Evolutionary conservation across 2,888 invertebrate genomes (phyloP), one percentile per base, ranked within the genome.

Genomic region (Trachelus tabidus): DNA sequence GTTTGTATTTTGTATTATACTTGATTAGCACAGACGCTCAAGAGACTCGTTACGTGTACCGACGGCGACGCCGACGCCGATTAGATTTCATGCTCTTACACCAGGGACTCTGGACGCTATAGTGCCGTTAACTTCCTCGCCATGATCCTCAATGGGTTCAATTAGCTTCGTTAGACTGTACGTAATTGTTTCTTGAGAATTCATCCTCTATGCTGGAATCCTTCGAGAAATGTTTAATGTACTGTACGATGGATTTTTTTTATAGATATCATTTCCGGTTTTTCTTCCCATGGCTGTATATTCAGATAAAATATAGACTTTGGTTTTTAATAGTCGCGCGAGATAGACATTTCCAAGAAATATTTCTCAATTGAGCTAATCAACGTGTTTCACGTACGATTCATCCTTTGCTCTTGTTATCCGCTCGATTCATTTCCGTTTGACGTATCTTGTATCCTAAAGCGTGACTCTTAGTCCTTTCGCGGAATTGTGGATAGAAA

Each of bases 101-200:
- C 56, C 56, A 56, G 56, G 56, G 56, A 56, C 56, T 23, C 56
- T 56, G 56, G 56, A 56, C 23, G 9, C 9, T 56, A 30, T 1
- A 71, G 71, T 71, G 71, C 71, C 71, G 34, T 40, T 40, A 34
- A 79, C 77, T 69, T 79, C 83, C 85, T 88, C 87, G 83, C 87
- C 88, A 87, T 87, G 88, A 90, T 89, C 89, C 88, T 88, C 86
- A 90, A 90, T 89, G 90, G 87, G 87, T 89, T 90, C 90, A 91
- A 91, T 91, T 90, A 91, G 84, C 87, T 86, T 88, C 86, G 87
- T 89, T 88, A 88, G 88, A 84, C 85, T 82, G 83, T 82, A 79
- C 75, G 83, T 88, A 90, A 90, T 91, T 91, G 89, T 90, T 91
- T 89, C 90, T 90, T 83, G 83, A 84, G 89, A 89, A 90, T 89